phyloP scores from a whole-genome alignment of 2,113 vertebrate genomes.

The Cololabis saira region DNA sequence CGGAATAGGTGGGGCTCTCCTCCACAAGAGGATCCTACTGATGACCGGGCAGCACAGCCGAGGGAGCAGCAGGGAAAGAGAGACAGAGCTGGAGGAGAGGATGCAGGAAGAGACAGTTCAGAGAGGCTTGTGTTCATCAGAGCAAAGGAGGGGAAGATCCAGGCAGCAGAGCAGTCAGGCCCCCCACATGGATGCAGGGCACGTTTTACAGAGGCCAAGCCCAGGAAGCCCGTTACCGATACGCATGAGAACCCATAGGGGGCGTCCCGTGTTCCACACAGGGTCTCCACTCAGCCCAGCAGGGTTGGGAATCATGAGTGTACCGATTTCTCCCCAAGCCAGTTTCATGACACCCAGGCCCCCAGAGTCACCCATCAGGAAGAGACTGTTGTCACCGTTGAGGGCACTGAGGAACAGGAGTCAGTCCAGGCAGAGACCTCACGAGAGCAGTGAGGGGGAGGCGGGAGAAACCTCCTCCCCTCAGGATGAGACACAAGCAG shows the following conservation, averaged over 20 bases:
- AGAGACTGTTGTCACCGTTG: slow-evolving; percentile 76
- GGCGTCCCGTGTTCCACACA: not conserved
- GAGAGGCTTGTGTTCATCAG: slow-evolving; percentile 19
- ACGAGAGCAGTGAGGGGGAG: slow-evolving; percentile 1
- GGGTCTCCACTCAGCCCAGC: not conserved
- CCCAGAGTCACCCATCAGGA: slow-evolving; percentile 73
- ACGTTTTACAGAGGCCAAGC: not conserved
- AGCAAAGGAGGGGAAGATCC: slow-evolving; percentile 29
- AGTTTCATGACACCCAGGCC: slow-evolving; percentile 49
- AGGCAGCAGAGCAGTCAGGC: slow-evolving; percentile 8
- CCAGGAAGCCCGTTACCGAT: slow-evolving; percentile 17
- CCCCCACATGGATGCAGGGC: slow-evolving; percentile 17
- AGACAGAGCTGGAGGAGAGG: slow-evolving; percentile 18
- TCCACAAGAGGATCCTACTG: slow-evolving; percentile 87
- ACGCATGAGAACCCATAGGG: not conserved
- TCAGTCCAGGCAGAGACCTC: slow-evolving; percentile 84
- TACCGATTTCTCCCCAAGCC: slow-evolving; percentile 5
- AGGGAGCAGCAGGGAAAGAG: slow-evolving; percentile 67
- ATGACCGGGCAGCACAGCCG: slow-evolving; percentile 80
- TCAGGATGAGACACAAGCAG: slow-evolving; percentile 64
- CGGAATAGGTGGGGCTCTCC: slow-evolving; percentile 94
- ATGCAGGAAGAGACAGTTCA: slow-evolving; percentile 17
- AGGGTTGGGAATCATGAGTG: not conserved
- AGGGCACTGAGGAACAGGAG: slow-evolving; percentile 86
- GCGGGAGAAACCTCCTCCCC: slow-evolving; percentile 39